Percentiles rank a stretch among this genome's conserved stretches.
phyloP scores from a whole-genome alignment of 2,888 invertebrate genomes.

The Arenicola marina region DNA sequence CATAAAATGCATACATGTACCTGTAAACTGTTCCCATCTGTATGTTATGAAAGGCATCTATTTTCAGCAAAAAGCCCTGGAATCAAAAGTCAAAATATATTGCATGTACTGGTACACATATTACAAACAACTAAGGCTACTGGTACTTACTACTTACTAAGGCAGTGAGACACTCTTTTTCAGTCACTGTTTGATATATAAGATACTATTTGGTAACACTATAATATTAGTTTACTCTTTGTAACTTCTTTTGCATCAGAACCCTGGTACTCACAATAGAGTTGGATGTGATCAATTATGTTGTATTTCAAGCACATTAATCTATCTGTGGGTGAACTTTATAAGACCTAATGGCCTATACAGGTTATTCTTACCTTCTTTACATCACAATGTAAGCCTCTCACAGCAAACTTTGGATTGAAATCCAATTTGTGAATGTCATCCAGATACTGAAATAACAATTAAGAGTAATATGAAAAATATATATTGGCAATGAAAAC shows the following conservation, averaged over 20 bases:
- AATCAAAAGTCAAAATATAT: slow-evolving; percentile 17
- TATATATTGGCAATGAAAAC: no score
- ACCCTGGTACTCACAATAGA: background rate
- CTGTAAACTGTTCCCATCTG: slow-evolving; percentile 90
- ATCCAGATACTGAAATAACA: slow-evolving; percentile 84
- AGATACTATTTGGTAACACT: no score
- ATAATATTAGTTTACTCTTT: background rate
- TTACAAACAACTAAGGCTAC: no score
- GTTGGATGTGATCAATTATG: background rate
- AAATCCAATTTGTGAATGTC: slow-evolving; percentile 76
- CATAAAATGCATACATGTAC: slow-evolving; percentile 35
- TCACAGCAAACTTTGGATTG: slow-evolving; percentile 89
- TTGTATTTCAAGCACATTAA: no score
- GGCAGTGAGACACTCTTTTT: background rate
- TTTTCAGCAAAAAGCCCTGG: slow-evolving; percentile 82
- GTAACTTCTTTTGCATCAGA: background rate
- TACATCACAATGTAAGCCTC: slow-evolving; percentile 98
- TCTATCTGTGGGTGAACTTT: no score
- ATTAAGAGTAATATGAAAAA: no score
- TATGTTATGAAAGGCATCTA: slow-evolving; percentile 95
- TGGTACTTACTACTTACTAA: no score
- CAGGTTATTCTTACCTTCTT: slow-evolving; percentile 68
- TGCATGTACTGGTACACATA: background rate
- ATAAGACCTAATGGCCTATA: no score
- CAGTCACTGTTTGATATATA: no score